Evolutionary conservation across 2,797 vertebrate genomes (phyloP).

Genomic region (Clangula hyemalis): DNA sequence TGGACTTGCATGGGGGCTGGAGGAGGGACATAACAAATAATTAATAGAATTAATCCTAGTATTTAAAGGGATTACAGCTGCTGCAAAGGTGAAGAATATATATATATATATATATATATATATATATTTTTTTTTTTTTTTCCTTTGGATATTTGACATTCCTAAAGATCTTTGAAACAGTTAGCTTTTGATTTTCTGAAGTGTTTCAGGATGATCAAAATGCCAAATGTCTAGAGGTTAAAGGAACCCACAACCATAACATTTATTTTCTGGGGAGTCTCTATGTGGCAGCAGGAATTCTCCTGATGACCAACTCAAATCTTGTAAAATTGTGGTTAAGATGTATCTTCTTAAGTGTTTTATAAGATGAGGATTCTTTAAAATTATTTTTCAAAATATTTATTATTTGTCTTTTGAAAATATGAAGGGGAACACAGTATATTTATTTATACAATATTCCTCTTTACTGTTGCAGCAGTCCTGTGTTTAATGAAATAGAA

Average conservation of each 20-base stretch:
- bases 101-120: neutral
- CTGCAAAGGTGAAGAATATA: neutral
- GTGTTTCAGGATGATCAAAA: neutral
- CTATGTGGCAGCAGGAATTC: neutral
- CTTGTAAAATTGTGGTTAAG: neutral
- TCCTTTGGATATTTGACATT: neutral
- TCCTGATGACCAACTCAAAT: neutral
- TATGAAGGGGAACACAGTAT: neutral
- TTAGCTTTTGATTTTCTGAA: neutral
- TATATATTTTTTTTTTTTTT: neutral
- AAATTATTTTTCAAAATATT: neutral
- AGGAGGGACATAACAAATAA: neutral
- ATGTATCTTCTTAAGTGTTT: neutral
- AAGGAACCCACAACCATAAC: neutral
- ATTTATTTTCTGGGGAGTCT: neutral
- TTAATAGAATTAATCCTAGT: neutral
- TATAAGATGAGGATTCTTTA: neutral
- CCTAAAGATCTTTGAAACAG: neutral
- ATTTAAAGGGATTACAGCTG: neutral
- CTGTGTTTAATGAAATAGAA: constrained; percentile 6
- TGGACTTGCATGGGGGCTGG: neutral
- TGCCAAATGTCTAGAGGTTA: neutral
- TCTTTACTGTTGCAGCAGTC: neutral
- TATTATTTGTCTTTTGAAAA: neutral
- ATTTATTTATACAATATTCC: neutral